Conservation (phyloP, 2,797 vertebrate species). For the Tachyglossus aculeatus region DNA sequence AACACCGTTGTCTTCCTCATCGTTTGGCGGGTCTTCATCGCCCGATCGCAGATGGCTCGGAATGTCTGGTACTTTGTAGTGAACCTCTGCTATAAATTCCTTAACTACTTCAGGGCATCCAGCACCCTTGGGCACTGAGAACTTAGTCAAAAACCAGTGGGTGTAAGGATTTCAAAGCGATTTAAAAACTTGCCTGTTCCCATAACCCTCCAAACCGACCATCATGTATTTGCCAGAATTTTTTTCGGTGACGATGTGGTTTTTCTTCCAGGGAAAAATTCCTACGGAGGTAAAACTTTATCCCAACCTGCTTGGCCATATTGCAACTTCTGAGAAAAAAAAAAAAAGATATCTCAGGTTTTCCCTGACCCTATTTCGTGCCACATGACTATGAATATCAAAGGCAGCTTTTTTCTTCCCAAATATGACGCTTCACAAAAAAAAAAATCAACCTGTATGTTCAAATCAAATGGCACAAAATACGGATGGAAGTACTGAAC, state of each 20-base stretch:
- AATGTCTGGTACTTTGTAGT: constrained; percentile 97
- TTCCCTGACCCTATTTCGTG: constrained; percentile 8
- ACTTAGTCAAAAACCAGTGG: constrained; percentile 10
- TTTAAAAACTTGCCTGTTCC: constrained; percentile 42
- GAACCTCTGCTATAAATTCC: constrained; percentile 94
- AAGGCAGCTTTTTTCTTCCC: constrained; percentile 1
- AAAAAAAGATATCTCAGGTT: constrained; percentile 14
- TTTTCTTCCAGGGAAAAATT: constrained; percentile 41
- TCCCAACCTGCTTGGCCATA: constrained; percentile 54
- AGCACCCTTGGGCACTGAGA: constrained; percentile 81
- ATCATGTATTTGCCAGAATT: constrained; percentile 30
- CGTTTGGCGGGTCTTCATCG: constrained; percentile 94
- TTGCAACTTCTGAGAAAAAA: constrained; percentile 19
- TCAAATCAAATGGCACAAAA: too few relatives aligned
- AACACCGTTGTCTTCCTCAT: constrained; percentile 89
- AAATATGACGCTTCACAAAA: constrained; percentile 1
- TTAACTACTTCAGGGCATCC: constrained; percentile 93
- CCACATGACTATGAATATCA: background rate
- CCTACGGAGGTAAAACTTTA: background rate
- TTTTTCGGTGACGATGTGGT: constrained; percentile 51
- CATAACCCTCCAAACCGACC: constrained; percentile 32
- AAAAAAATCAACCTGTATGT: too few relatives aligned
- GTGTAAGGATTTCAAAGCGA: constrained; percentile 51
- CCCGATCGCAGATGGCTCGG: constrained; percentile 92
- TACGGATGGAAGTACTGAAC: constrained; percentile 3